phyloP scores from a whole-genome alignment of 2,888 invertebrate genomes.

The Cheilosia scutellata region DNA sequence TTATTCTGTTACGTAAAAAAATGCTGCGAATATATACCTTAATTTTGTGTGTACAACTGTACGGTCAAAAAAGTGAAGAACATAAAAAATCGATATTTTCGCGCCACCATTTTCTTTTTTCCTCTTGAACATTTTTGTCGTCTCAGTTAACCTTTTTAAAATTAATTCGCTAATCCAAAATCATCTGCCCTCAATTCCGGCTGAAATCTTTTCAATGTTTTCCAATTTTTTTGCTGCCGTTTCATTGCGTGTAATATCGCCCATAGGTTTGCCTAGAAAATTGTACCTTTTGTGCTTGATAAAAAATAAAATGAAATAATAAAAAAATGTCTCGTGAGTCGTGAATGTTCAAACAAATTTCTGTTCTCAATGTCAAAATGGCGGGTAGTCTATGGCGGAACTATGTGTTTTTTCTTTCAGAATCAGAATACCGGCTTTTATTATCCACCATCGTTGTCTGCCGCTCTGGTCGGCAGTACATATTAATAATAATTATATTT shows the following conservation, averaged over 20 bases:
- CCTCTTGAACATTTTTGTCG: constrained; percentile 49
- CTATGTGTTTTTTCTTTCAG: constrained; percentile 26
- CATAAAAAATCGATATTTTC: constrained; percentile 67
- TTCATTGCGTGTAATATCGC: constrained; percentile 15
- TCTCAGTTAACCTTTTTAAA: constrained; percentile 54
- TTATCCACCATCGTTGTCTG: background rate
- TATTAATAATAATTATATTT: background rate
- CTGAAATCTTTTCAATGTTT: constrained; percentile 30
- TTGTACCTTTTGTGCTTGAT: constrained; percentile 7
- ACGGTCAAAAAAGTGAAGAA: constrained; percentile 35
- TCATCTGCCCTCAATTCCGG: constrained; percentile 50
- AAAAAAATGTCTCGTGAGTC: constrained; percentile 46
- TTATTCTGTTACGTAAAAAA: constrained; percentile 65
- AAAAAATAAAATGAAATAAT: constrained; percentile 4
- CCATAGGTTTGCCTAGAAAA: constrained; percentile 21
- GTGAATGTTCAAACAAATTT: constrained; percentile 21
- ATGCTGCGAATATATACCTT: constrained; percentile 13
- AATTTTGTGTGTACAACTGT: constrained; percentile 52
- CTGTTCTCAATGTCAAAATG: constrained; percentile 57
- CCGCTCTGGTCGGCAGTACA: background rate
- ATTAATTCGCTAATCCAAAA: constrained; percentile 58
- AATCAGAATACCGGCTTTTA: constrained; percentile 16
- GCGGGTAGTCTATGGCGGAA: constrained; percentile 30
- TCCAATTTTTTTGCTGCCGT: constrained; percentile 22
- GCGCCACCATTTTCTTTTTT: constrained; percentile 74